A percentile compares a stretch with the other conserved stretches of the same genome.
phyloP scores from a whole-genome alignment of 1,140 invertebrate species.

The Pteromalus puparum region DNA sequence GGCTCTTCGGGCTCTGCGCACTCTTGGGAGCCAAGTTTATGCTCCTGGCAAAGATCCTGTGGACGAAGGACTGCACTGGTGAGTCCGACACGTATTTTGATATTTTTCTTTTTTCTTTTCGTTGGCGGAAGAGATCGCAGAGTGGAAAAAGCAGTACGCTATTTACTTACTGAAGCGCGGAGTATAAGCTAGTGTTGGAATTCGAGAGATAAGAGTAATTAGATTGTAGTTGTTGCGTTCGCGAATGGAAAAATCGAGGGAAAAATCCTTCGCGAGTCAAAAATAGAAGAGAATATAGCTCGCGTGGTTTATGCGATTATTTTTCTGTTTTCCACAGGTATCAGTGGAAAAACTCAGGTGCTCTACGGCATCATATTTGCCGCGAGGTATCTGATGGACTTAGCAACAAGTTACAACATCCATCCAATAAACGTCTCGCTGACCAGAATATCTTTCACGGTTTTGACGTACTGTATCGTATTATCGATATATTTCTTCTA shows the following conservation, averaged over 20 bases:
- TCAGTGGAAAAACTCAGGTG: conserved; percentile 98
- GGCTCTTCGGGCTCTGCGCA: conserved; percentile 94
- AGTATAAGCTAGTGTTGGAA: too few species aligned
- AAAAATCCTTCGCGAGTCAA: too few species aligned
- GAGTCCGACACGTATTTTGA: conserved; percentile 60
- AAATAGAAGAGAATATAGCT: too few species aligned
- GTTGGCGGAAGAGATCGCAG: too few species aligned
- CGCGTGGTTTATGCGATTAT: too few species aligned
- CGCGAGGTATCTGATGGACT: conserved; percentile 95
- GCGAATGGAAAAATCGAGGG: too few species aligned
- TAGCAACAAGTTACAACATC: conserved; percentile 89
- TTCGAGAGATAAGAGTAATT: too few species aligned
- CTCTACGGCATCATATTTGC: conserved; percentile 97
- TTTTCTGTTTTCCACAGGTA: conserved; percentile 82
- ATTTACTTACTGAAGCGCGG: too few species aligned
- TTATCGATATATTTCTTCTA: conserved; percentile 47
- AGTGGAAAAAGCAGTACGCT: too few species aligned
- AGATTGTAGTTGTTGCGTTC: too few species aligned
- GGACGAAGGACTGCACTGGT: conserved; percentile 98
- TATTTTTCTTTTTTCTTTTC: neutral
- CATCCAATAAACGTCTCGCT: conserved; percentile 89
- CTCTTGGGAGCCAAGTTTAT: conserved; percentile 97
- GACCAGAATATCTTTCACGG: conserved; percentile 98
- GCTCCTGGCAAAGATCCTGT: conserved; percentile 98
- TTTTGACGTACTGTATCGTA: conserved; percentile 29